Base-by-base conservation (phyloP, 2,797 vertebrate genomes). In the Sebastes paucispinis region DNA sequence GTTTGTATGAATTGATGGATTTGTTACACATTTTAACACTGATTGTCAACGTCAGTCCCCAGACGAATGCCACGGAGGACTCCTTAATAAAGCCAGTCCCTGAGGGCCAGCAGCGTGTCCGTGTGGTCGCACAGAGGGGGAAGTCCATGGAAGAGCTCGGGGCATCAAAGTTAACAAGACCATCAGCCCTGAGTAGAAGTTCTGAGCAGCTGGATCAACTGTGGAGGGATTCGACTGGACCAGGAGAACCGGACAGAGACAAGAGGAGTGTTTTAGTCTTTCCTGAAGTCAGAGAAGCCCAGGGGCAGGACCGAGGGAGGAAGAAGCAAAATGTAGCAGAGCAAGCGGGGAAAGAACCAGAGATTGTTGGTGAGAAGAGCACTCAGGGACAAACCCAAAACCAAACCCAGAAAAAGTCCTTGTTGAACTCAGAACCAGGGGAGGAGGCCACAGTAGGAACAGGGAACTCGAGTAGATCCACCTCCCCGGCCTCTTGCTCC, bases 141-240 rank as follows among this genome's bases (percentile, higher is more conserved):
- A 96, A 95, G 86, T 97, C 96, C 43, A 91, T 96, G 96, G 95
- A 96, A 87, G 96, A 97, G 75, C 90, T 95, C 0, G 96, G 94
- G 6, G 76, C 72, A 2, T 79, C 89, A 27, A 90, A 85, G 83
- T 63, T 89, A 81, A 77, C 73, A 20, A 90, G 75, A n/a, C 75
- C 92, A 1, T 82, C 78, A 1, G 81, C 85, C 39, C 63, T 95
- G 43, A 97, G 96, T 89, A 95, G 92, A 90, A 96, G 96, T 84
- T 94, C 95, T 3, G 96, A 97, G 85, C 94, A 96, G 72, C 91
- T 97, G 73, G 94, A 95, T 83, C 91, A 87, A 55, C 52, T 90
- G 20, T 88, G 73, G 75, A 83, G 60, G 65, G 22, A 58, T 73
- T 65, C 67, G 4, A 4, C 69, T 63, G 57, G 76, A 67, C 50